These are phyloP conservation scores for Scelioninae gen. 2 DNA, from an alignment of 2,888 invertebrate species.

Conservation along the genomic window DNA sequence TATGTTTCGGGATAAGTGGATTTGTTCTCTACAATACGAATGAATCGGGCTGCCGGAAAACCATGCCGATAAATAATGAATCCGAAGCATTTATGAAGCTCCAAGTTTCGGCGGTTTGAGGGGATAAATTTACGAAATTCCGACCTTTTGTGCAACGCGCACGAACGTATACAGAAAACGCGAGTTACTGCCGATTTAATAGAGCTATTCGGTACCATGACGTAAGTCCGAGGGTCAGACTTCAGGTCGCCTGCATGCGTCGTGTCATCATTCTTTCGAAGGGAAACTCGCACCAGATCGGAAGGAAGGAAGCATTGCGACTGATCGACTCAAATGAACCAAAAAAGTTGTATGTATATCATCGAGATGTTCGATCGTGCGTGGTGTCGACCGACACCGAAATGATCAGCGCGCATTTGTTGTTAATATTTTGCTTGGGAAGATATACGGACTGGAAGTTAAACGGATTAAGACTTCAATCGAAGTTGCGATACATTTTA, in stretches of 20 bases:
- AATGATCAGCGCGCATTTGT: neutral
- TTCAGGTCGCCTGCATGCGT: conserved; percentile 60
- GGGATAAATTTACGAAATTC: conserved; percentile 35
- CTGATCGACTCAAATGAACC: conserved; percentile 59
- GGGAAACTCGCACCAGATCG: conserved; percentile 63
- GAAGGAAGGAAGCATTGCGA: conserved; percentile 63
- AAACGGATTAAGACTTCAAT: no score
- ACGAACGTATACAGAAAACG: conserved; percentile 27
- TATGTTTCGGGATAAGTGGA: no score
- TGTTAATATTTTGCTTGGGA: neutral
- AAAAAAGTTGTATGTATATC: conserved; percentile 12
- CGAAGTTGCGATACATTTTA: no score
- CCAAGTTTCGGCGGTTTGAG: conserved; percentile 26
- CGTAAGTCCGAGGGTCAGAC: conserved; percentile 59
- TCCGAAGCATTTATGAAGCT: conserved; percentile 29
- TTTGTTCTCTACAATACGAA: no score
- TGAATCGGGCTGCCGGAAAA: no score
- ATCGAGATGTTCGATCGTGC: conserved; percentile 7
- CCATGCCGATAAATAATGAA: conserved; percentile 1
- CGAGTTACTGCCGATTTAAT: conserved; percentile 50
- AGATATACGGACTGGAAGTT: no score
- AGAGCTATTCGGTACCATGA: conserved; percentile 49
- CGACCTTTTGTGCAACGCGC: conserved; percentile 21
- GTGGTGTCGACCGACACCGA: neutral
- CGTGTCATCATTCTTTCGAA: conserved; percentile 54